phyloP scores from a whole-genome alignment of 2,797 vertebrate genomes.

The Rhinichthys osculus region DNA sequence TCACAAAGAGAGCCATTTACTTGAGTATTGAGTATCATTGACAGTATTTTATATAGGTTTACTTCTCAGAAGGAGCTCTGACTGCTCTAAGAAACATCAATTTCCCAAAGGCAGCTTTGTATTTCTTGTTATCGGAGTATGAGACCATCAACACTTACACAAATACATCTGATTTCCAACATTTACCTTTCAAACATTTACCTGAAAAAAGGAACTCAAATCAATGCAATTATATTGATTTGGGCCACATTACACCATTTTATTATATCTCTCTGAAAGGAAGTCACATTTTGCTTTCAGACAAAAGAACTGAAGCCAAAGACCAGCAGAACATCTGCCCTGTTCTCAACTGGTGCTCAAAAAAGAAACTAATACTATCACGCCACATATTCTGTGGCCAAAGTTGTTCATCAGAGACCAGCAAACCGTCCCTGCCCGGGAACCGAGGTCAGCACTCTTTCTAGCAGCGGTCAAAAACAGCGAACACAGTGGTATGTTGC shows the following conservation, averaged over 20 bases:
- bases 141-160: neutral
- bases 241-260: neutral
- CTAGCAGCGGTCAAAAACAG: conserved; percentile 42
- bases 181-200: neutral
- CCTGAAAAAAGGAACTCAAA: neutral
- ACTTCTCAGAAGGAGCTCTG: neutral
- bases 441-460: conserved; percentile 41
- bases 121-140: neutral
- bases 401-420: neutral
- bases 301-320: neutral
- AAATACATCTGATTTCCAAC: neutral
- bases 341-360: neutral
- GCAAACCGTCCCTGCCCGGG: neutral
- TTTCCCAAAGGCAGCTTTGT: neutral
- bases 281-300: neutral
- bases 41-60: neutral
- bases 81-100: neutral
- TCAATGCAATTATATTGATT: neutral
- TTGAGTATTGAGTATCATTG: too few species aligned
- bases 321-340: neutral
- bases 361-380: neutral
- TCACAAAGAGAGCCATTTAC: neutral
- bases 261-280: neutral
- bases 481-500: conserved; percentile 21
- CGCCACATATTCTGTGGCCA: neutral